Conservation (phyloP, 2,113 vertebrate species). For the Thomomys bottae region DNA sequence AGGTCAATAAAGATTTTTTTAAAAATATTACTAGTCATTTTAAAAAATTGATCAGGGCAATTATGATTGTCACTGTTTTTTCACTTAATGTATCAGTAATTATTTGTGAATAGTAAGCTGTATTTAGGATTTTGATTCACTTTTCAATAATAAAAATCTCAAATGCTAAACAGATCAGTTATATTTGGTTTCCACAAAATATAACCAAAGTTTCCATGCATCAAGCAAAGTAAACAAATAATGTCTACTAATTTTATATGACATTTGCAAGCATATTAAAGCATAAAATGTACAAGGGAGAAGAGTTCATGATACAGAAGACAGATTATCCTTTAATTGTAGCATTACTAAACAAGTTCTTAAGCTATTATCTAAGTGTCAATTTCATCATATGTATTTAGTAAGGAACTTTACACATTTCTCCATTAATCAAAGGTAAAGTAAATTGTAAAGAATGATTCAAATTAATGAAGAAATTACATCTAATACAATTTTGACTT, state of each 20-base stretch:
- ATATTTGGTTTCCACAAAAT: conserved; percentile 5
- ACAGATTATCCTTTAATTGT: neutral
- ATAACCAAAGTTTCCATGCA: neutral
- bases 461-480: conserved; percentile 4
- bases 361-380: conserved; percentile 6
- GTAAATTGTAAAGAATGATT: conserved; percentile 13
- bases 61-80: neutral
- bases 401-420: neutral
- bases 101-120: neutral
- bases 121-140: neutral
- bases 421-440: conserved; percentile 7
- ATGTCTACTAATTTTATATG: too few species aligned
- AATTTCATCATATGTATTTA: neutral
- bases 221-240: neutral
- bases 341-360: neutral
- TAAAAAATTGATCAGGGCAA: conserved; percentile 13
- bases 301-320: neutral
- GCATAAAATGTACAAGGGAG: neutral
- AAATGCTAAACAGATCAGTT: neutral
- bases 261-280: conserved; percentile 18
- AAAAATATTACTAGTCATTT: neutral
- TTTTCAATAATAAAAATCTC: conserved; percentile 8
- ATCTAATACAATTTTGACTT: neutral
- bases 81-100: conserved; percentile 7
- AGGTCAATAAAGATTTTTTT: conserved; percentile 13